Evolutionary conservation across 2,888 invertebrate species (phyloP).

Genomic region (Erpobdella octoculata): DNA sequence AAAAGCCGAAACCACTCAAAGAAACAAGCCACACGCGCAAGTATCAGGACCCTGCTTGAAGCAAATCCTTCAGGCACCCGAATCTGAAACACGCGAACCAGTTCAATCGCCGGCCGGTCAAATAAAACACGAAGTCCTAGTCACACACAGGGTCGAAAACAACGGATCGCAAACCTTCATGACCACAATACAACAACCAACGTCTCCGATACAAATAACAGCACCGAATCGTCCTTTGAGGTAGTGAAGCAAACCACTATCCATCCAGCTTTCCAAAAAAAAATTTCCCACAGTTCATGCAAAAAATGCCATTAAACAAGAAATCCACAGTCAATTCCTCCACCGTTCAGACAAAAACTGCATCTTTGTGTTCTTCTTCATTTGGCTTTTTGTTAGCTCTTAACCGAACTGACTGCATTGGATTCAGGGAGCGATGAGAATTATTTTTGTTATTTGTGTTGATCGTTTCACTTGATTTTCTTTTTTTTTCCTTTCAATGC

Average conservation of each 20-base stretch:
- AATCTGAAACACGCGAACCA: not conserved
- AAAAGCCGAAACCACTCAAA: not conserved
- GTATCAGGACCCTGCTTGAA: not conserved
- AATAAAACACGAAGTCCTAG: not conserved
- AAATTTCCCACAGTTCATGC: not conserved
- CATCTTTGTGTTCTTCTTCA: too few relatives aligned
- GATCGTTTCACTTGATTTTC: conserved; percentile 10
- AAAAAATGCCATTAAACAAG: not conserved
- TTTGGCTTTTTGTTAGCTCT: conserved; percentile 1
- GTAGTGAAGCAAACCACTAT: not conserved
- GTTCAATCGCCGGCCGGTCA: not conserved
- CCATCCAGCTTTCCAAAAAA: not conserved
- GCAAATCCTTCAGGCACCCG: too few relatives aligned
- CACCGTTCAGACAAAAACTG: not conserved
- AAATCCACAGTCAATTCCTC: not conserved
- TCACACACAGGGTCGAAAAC: not conserved
- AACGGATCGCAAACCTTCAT: not conserved
- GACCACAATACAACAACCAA: not conserved
- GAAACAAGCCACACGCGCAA: not conserved
- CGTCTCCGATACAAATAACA: not conserved
- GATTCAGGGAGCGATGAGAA: not conserved
- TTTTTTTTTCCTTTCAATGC: not conserved
- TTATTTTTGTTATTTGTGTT: not conserved
- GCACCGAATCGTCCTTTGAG: not conserved
- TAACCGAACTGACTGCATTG: conserved; percentile 2